Base-by-base conservation (phyloP, 2,113 vertebrate genomes). In the Tychaedon coryphoeus region DNA sequence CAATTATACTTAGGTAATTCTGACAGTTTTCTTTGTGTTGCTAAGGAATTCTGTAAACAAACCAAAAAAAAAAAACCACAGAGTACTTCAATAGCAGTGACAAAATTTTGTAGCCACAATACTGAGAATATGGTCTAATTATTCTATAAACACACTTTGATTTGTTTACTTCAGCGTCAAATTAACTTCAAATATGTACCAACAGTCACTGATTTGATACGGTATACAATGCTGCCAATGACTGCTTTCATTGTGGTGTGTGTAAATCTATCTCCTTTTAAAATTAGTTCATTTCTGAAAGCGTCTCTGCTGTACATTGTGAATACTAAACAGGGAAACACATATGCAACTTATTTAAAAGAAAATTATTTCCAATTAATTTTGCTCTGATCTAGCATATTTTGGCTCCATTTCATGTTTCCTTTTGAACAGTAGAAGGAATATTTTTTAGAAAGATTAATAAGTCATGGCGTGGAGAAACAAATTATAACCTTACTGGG, bases 111-210 rank as follows among this genome's bases (percentile, higher is more conserved):
- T 93, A 96, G 90, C 97, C 97, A 96, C 96, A 95, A 96, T 96
- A 88, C 80, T 86, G 94, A 96, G 94, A 98, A 98, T 97, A 95
- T 90, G 83, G 97, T 93, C 97, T 98, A 98, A 98, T 98, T 98
- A 97, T 97, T 98, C 96, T 96, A 96, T 98, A 98, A 98, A 98
- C 98, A 98, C 89, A 95, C 95, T 98, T 97, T 98, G 98, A 98
- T 98, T 98, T 98, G 98, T 98, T 98, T 98, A 98, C 97, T 95
- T 96, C 97, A 96, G 96, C 78, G 96, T 98, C 97, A 98, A 98
- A 98, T 98, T 98, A 98, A 97, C 97, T 97, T 97, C 97, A 98
- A 97, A 97, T 97, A 96, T 95, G 92, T 94, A 97, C 94, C 93
- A 97, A 97, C 97, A 96, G 88, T 95, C 58, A n/a, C 96, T 98